Evolutionary conservation across 1,140 invertebrate species (phyloP), one percentile per base, ranked within the genome.

Genomic region (Tetragonula clypearis): DNA sequence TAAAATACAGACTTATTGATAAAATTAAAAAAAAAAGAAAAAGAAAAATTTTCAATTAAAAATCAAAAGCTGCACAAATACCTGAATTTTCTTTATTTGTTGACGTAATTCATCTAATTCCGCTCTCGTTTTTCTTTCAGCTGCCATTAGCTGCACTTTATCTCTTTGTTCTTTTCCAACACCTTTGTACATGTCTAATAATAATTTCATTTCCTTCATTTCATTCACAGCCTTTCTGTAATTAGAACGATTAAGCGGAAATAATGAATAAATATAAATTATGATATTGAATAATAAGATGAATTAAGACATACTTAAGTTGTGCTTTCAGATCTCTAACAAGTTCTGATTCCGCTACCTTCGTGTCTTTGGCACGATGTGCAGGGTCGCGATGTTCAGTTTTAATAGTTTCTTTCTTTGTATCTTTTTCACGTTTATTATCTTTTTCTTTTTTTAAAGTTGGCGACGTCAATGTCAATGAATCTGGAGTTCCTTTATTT

Each of bases 131-230:
- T 99, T 99, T 91, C 99, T 97, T 95, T 99, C 99, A 4, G 98
- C 97, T 17, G 98, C 98, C 98, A 99, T 99, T 74, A 99, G 95
- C 95, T 99, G 98, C 71, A 98, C 98, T 95, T 99, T 99, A 92
- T 99, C 99, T 35, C 99, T 95, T 93, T 98, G 98, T 92, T 99
- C 99, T 95, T 99, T 99, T 69, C 98, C 98, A 30, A 98, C 98
- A 66, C 98, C 98, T 96, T 99, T 99, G 94, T 99, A 99, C 98
- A 99, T 99, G 92, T 99, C 99, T 85, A 99, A 95, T 12, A 99
- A 94, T 12, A 99, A 94, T 93, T 99, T 99, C 96, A 99, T 96
- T 94, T 98, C 98, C 92, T 98, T 98, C 93, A 98, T 98, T 92
- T 98, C 98, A 92, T 98, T 98, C 56, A 98, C 96, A 72, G 98